Evolutionary conservation across 2,797 vertebrate genomes (phyloP).

Genomic region (Pseudochirops cupreus): DNA sequence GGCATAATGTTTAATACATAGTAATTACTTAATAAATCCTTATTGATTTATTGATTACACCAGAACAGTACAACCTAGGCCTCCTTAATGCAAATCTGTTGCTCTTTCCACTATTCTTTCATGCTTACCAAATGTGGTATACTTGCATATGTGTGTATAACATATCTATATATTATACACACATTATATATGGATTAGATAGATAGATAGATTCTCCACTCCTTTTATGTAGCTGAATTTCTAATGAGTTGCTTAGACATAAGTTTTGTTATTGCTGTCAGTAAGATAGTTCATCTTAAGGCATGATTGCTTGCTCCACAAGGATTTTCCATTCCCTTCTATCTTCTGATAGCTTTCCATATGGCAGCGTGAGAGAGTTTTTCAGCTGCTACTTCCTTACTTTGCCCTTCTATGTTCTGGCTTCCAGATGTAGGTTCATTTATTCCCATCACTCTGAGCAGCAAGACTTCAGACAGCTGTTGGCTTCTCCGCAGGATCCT

Average conservation of each 20-base stretch:
- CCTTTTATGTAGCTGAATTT: background rate
- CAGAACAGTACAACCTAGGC: background rate
- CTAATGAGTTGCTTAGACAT: slow-evolving; percentile 51
- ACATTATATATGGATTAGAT: background rate
- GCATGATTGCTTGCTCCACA: slow-evolving; percentile 39
- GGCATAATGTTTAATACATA: background rate
- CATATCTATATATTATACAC: background rate
- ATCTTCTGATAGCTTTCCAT: slow-evolving; percentile 78
- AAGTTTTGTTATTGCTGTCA: slow-evolving; percentile 75
- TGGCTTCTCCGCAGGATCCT: slow-evolving; percentile 74
- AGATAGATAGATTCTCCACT: background rate
- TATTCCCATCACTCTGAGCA: slow-evolving; percentile 78
- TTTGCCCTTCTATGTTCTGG: slow-evolving; percentile 81
- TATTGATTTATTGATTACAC: background rate
- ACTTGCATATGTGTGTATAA: no score
- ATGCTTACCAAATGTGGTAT: background rate
- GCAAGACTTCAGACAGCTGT: slow-evolving; percentile 81
- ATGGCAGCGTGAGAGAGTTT: slow-evolving; percentile 79
- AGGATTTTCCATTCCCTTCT: slow-evolving; percentile 72
- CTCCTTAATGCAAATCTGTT: background rate
- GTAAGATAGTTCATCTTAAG: slow-evolving; percentile 62
- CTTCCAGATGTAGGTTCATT: slow-evolving; percentile 81
- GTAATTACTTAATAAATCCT: background rate
- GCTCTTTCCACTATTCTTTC: background rate
- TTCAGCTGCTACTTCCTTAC: slow-evolving; percentile 71